A percentile compares a stretch with the other conserved stretches of the same genome.
Conservation (phyloP, 1,140 invertebrate genomes). For the Aporrectodea caliginosa region DNA sequence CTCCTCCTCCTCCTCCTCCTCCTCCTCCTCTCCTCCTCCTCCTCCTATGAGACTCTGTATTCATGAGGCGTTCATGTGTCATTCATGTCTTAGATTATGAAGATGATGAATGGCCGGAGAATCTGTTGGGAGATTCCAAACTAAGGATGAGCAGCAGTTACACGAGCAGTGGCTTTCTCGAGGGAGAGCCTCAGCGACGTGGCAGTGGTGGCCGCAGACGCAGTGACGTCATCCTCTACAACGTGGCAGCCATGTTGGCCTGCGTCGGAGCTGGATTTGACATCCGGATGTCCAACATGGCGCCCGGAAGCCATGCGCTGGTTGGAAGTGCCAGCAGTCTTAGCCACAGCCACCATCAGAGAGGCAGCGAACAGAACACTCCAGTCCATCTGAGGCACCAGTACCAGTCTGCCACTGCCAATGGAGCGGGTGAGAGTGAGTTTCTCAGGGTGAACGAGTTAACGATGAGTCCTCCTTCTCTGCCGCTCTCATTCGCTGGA, state of each 20-base stretch:
- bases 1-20: no score
- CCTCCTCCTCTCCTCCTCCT: no score
- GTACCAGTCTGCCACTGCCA: neutral
- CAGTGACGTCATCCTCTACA: constrained; percentile 77
- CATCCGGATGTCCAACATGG: constrained; percentile 75
- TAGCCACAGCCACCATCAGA: neutral
- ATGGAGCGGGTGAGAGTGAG: constrained; percentile 44
- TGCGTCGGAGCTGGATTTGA: constrained; percentile 85
- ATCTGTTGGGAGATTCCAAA: constrained; percentile 35
- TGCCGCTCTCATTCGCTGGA: constrained; percentile 50
- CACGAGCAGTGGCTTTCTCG: neutral
- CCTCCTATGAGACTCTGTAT: no score
- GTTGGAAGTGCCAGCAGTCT: no score
- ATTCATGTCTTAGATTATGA: constrained; percentile 43
- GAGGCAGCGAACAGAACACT: neutral
- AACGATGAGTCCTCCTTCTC: no score
- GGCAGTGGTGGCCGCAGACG: constrained; percentile 72
- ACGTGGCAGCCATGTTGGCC: constrained; percentile 82
- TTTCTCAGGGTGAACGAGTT: constrained; percentile 48
- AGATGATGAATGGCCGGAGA: constrained; percentile 48
- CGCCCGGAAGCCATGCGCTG: constrained; percentile 60
- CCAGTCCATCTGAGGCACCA: neutral
- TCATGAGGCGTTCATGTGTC: no score
- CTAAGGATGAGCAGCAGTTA: neutral
- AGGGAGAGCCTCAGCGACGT: constrained; percentile 39